These are phyloP conservation scores for Stichopus chloronotus DNA, from an alignment of 35 echinoderm and acorn worm genomes.

Conservation along the genomic window DNA sequence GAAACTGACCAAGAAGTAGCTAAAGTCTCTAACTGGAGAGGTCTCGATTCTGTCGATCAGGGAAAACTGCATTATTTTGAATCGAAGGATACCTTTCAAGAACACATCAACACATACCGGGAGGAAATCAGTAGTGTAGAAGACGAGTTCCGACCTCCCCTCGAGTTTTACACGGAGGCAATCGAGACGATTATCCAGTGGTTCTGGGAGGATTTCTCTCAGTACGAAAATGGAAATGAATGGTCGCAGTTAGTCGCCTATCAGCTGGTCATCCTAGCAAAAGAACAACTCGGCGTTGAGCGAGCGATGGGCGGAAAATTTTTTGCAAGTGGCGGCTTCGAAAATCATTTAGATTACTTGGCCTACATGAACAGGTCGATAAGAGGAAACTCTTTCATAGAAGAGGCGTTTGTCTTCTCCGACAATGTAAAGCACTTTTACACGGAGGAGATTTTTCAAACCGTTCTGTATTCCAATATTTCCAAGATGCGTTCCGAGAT, in stretches of 20 bases:
- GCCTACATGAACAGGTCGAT: constrained; percentile 65
- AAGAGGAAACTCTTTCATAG: constrained; percentile 31
- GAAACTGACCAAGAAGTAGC: constrained; percentile 42
- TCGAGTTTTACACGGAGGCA: constrained; percentile 47
- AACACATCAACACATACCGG: constrained; percentile 34
- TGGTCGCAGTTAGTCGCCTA: constrained; percentile 62
- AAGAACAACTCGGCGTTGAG: constrained; percentile 73
- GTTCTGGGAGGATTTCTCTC: constrained; percentile 10
- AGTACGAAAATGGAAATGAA: constrained; percentile 3
- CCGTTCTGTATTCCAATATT: neutral
- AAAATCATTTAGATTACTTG: constrained; percentile 38
- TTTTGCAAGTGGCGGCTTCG: constrained; percentile 61
- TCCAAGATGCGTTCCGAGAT: constrained; percentile 48
- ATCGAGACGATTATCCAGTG: constrained; percentile 64
- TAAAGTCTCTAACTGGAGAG: constrained; percentile 32
- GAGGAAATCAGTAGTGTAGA: neutral
- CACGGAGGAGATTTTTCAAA: constrained; percentile 8
- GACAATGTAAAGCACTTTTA: constrained; percentile 11
- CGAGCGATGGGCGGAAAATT: constrained; percentile 65
- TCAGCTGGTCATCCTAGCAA: constrained; percentile 68
- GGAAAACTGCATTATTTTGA: constrained; percentile 24
- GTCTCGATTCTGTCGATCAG: neutral
- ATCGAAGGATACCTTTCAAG: constrained; percentile 44
- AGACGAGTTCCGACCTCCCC: neutral
- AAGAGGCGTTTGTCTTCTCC: constrained; percentile 49